A percentile compares a stretch with the other conserved stretches of the same genome.
phyloP scores from a whole-genome alignment of 2,888 invertebrate species.

The Caenorhabditis macrosperma region DNA sequence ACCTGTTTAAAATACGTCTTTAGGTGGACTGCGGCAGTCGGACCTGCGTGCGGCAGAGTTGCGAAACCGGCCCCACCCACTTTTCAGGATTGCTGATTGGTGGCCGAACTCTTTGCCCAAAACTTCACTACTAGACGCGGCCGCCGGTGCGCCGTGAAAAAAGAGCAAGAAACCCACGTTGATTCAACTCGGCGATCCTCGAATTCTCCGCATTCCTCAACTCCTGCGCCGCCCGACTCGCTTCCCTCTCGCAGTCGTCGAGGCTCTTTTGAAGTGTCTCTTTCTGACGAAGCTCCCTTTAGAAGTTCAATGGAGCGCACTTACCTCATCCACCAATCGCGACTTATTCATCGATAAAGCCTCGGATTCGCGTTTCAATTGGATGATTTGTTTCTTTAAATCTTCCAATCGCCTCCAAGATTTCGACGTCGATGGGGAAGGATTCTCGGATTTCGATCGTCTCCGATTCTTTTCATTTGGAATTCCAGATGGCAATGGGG shows the following conservation, averaged over 20 bases:
- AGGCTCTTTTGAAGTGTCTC: slow-evolving; percentile 37
- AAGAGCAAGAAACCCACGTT: neutral
- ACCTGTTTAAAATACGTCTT: too few relatives aligned
- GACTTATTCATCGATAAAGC: slow-evolving; percentile 23
- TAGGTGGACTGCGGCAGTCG: too few relatives aligned
- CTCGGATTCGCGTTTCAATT: slow-evolving; percentile 53
- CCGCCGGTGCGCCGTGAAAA: too few relatives aligned
- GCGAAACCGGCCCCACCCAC: too few relatives aligned
- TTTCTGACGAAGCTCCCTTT: slow-evolving; percentile 25
- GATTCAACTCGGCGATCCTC: slow-evolving; percentile 37
- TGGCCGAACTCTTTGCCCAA: too few relatives aligned
- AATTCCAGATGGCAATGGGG: neutral
- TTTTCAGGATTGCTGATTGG: too few relatives aligned
- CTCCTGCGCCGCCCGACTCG: slow-evolving; percentile 40
- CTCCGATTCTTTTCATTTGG: neutral
- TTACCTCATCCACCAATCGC: slow-evolving; percentile 25
- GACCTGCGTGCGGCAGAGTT: too few relatives aligned
- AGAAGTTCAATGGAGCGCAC: neutral
- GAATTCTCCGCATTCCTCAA: slow-evolving; percentile 48
- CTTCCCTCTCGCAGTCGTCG: slow-evolving; percentile 31
- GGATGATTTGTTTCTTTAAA: slow-evolving; percentile 35
- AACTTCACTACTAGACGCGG: too few relatives aligned
- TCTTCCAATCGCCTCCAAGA: slow-evolving; percentile 26
- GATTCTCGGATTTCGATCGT: slow-evolving; percentile 36
- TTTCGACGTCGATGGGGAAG: too few relatives aligned